These are phyloP conservation scores for Thereva nobilitata DNA, from an alignment of 2,888 invertebrate species.

Conservation along the genomic window DNA sequence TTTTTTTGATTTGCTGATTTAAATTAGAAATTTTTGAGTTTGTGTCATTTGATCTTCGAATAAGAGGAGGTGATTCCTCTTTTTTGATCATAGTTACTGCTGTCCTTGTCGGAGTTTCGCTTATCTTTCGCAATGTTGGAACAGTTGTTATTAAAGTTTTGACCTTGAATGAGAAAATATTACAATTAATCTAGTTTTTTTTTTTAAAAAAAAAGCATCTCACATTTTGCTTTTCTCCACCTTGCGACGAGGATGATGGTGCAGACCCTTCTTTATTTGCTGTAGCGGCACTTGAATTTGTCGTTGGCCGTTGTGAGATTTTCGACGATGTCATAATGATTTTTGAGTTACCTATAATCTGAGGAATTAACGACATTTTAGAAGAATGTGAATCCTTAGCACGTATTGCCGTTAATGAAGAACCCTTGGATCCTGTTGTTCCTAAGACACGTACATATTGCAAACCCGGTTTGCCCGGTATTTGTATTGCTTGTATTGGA, in stretches of 20 bases:
- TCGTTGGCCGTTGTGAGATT: constrained; percentile 4
- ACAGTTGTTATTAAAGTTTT: constrained; percentile 46
- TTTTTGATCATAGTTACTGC: constrained; percentile 1
- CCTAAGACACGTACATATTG: constrained; percentile 72
- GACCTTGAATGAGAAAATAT: constrained; percentile 38
- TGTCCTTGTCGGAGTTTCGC: constrained; percentile 39
- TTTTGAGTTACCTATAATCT: constrained; percentile 22
- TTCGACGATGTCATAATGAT: constrained; percentile 26
- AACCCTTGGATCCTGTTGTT: constrained; percentile 51
- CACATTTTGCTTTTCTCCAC: constrained; percentile 10
- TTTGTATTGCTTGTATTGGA: constrained; percentile 52
- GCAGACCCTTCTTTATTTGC: constrained; percentile 45
- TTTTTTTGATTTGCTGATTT: constrained; percentile 19
- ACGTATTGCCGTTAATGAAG: constrained; percentile 50
- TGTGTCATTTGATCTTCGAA: not conserved
- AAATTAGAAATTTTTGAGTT: constrained; percentile 13
- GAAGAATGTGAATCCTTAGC: constrained; percentile 45
- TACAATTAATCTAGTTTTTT: not conserved
- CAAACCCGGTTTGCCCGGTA: constrained; percentile 57
- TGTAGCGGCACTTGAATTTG: constrained; percentile 41
- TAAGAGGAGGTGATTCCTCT: constrained; percentile 10
- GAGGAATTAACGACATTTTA: constrained; percentile 36
- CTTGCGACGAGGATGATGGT: not conserved
- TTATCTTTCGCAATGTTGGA: constrained; percentile 46
- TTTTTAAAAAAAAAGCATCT: not conserved